Percentiles rank a stretch among this genome's conserved stretches.
Evolutionary conservation across 2,797 vertebrate species (phyloP).

Genomic region (Phrynocephalus vlangalii): DNA sequence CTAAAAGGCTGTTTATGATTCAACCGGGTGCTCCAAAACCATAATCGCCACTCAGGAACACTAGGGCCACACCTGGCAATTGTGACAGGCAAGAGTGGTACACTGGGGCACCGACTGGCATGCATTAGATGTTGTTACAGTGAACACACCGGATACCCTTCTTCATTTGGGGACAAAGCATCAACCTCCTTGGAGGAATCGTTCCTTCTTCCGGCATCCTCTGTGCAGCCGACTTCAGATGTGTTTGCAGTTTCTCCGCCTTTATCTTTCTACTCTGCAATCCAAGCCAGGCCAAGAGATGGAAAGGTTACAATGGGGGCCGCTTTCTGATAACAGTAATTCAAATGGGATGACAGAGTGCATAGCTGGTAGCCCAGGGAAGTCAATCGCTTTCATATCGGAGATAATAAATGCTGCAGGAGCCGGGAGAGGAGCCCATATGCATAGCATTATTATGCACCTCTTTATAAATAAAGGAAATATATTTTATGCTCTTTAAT

Average conservation of each 20-base stretch:
- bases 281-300: fast-evolving
- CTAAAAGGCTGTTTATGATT: slow-evolving; percentile 22
- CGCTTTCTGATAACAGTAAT: slow-evolving; percentile 49
- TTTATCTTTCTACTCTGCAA: slow-evolving; percentile 28
- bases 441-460: slow-evolving; percentile 69
- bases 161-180: not conserved
- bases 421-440: slow-evolving; percentile 38
- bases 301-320: slow-evolving; percentile 32
- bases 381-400: slow-evolving; percentile 23
- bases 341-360: slow-evolving; percentile 36
- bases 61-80: not conserved
- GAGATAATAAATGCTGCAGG: slow-evolving; percentile 6
- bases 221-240: not conserved
- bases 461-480: slow-evolving; percentile 69
- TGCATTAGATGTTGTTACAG: slow-evolving; percentile 37
- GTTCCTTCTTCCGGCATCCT: not conserved
- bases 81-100: not conserved
- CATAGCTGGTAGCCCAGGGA: slow-evolving; percentile 26
- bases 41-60: not conserved
- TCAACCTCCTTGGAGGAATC: not conserved
- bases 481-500: slow-evolving; percentile 76
- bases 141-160: slow-evolving; percentile 40
- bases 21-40: not conserved
- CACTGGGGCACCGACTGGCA: slow-evolving; percentile 33
- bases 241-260: not conserved